These are phyloP conservation scores for Nymphalis urticae DNA, from an alignment of 2,888 invertebrate species.

Conservation along the genomic window DNA sequence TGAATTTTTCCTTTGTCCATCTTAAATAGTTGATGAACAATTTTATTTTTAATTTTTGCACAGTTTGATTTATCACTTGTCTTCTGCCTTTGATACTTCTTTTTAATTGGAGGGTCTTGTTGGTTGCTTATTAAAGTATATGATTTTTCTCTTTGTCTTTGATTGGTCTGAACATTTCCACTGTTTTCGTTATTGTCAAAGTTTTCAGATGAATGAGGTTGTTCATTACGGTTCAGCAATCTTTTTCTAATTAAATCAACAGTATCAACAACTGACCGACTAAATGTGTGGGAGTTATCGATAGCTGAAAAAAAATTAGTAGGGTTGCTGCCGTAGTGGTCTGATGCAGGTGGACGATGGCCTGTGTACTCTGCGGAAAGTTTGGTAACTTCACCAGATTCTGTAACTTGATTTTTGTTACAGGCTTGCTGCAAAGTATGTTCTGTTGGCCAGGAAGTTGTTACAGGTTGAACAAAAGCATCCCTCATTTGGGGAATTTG, in stretches of 20 bases:
- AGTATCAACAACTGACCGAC: conserved; percentile 71
- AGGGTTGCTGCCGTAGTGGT: conserved; percentile 66
- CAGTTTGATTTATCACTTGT: conserved; percentile 58
- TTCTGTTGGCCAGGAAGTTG: conserved; percentile 53
- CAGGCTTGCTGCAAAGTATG: conserved; percentile 48
- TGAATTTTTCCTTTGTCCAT: conserved; percentile 78
- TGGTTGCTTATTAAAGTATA: conserved; percentile 42
- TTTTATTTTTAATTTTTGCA: conserved; percentile 74
- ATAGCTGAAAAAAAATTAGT: conserved; percentile 46
- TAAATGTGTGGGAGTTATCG: conserved; percentile 68
- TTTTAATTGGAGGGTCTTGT: conserved; percentile 57
- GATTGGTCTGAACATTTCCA: conserved; percentile 40
- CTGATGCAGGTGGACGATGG: conserved; percentile 74
- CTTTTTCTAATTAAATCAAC: conserved; percentile 70
- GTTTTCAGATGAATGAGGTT: conserved; percentile 47
- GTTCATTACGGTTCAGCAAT: conserved; percentile 63
- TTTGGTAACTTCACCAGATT: conserved; percentile 50
- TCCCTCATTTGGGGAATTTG: conserved; percentile 43
- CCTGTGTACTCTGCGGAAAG: conserved; percentile 58
- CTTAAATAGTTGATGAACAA: conserved; percentile 75
- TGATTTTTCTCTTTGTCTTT: conserved; percentile 41
- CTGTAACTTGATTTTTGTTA: conserved; percentile 49
- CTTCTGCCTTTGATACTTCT: conserved; percentile 52
- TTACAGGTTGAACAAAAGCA: conserved; percentile 40
- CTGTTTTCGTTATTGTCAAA: conserved; percentile 41